A percentile compares a stretch with the other conserved stretches of the same genome.
These are phyloP conservation scores for Leptinotarsa tumamoca DNA, from an alignment of 2,888 invertebrate genomes.

Conservation along the genomic window DNA sequence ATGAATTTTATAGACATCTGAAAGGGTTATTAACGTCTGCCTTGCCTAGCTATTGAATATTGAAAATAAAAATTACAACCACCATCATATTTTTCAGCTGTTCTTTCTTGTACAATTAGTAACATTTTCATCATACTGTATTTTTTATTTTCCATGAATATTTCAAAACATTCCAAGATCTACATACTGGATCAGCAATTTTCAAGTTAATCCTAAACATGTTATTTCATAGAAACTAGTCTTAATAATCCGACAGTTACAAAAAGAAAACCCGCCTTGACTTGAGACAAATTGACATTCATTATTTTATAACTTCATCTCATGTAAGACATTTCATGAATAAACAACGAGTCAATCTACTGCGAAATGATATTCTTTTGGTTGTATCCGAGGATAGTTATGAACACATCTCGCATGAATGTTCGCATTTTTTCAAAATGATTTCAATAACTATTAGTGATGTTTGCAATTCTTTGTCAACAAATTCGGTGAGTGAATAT, in stretches of 20 bases:
- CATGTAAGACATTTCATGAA: constrained; percentile 11
- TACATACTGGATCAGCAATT: constrained; percentile 13
- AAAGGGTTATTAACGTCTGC: no score
- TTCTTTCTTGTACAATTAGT: no score
- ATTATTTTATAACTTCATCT: constrained; percentile 6
- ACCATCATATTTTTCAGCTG: no score
- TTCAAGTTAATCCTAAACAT: not conserved
- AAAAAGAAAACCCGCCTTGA: constrained; percentile 6
- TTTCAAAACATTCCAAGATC: not conserved
- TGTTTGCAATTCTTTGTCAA: no score
- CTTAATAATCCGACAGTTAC: not conserved
- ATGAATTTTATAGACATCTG: no score
- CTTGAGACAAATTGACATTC: constrained; percentile 9
- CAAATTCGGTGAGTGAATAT: no score
- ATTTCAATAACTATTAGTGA: no score
- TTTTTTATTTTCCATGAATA: no score
- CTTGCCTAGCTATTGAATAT: no score
- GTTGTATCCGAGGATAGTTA: not conserved
- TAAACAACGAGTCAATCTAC: constrained; percentile 12
- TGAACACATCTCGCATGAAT: not conserved
- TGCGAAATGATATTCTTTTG: not conserved
- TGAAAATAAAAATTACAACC: no score
- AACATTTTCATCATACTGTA: no score
- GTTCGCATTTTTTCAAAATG: not conserved
- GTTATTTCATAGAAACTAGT: constrained; percentile 14